These are phyloP conservation scores for Cheilosia grossa DNA, from an alignment of 2,888 invertebrate species.

Conservation along the genomic window DNA sequence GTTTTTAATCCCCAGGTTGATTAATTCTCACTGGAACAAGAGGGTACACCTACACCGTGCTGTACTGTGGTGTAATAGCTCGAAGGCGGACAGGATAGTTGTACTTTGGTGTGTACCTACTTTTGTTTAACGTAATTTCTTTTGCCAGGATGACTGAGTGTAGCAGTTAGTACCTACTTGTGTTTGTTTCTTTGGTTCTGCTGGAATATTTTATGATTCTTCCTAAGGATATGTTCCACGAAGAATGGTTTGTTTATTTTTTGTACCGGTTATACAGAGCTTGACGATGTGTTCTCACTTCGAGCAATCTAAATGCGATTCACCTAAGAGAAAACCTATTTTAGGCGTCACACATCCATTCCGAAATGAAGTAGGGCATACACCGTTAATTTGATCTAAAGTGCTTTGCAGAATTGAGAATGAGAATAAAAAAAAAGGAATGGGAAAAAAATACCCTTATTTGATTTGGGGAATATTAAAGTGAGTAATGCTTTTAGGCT, in stretches of 20 bases:
- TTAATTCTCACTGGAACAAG: conserved; percentile 50
- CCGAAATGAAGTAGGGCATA: conserved; percentile 1
- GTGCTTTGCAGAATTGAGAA: conserved; percentile 5
- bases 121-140: conserved; percentile 63
- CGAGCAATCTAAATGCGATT: neutral
- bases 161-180: neutral
- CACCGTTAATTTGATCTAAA: conserved; percentile 3
- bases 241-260: conserved; percentile 18
- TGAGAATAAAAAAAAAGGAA: neutral
- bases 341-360: conserved; percentile 3
- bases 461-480: neutral
- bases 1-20: conserved; percentile 66
- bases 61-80: conserved; percentile 26
- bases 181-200: conserved; percentile 8
- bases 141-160: neutral
- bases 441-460: neutral
- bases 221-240: conserved; percentile 26
- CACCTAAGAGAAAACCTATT: conserved; percentile 6
- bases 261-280: neutral
- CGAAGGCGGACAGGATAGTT: conserved; percentile 50
- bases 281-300: neutral
- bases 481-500: conserved; percentile 3
- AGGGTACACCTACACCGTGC: neutral
- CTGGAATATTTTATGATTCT: conserved; percentile 21
- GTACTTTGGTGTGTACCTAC: conserved; percentile 24